These are phyloP conservation scores for Thelaira solivaga DNA, from an alignment of 2,888 invertebrate species.

Conservation along the genomic window DNA sequence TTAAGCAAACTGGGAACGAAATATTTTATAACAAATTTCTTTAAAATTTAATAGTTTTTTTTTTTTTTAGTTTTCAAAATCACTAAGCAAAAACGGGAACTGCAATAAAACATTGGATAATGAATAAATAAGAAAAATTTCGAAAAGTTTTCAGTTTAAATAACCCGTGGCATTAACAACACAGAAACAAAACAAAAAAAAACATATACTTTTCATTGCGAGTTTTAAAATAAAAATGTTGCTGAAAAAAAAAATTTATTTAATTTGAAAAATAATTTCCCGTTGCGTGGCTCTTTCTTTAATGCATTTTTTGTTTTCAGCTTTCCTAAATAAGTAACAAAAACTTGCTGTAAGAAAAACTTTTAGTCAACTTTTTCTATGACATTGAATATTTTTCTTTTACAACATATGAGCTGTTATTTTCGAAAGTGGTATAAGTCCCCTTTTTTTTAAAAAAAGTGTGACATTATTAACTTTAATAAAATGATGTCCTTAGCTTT, in stretches of 20 bases:
- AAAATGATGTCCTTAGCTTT: no score
- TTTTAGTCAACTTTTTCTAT: not conserved
- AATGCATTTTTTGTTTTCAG: not conserved
- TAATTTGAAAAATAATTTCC: conserved; percentile 27
- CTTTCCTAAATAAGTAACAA: not conserved
- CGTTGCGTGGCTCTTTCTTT: not conserved
- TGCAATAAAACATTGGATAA: no score
- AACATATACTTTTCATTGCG: not conserved
- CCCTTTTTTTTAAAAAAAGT: no score
- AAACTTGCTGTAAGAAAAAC: not conserved
- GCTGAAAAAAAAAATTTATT: not conserved
- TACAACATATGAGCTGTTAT: no score
- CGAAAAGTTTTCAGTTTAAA: not conserved
- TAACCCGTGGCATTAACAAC: not conserved
- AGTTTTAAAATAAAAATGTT: not conserved
- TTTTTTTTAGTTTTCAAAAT: no score
- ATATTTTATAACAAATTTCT: no score
- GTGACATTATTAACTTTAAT: no score
- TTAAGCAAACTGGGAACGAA: no score
- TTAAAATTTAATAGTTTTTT: no score
- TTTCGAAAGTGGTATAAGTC: no score
- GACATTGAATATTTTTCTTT: not conserved
- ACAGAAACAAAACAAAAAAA: not conserved
- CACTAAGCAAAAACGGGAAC: no score
- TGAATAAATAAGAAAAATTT: not conserved